Evolutionary conservation across 2,113 vertebrate species (phyloP).

Genomic region (Gavialis gangeticus): DNA sequence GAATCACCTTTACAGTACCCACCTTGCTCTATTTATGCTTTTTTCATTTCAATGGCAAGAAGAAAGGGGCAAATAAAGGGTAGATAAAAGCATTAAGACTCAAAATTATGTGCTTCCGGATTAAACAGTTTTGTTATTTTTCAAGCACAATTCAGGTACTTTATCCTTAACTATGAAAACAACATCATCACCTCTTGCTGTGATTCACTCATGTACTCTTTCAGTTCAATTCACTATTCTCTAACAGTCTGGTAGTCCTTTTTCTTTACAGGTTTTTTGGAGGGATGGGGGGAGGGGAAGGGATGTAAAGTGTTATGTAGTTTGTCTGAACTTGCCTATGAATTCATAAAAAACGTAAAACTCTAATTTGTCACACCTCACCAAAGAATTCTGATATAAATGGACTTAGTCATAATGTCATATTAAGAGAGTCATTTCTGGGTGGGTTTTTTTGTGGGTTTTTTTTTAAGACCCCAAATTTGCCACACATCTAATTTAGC

Average conservation of each 20-base stretch:
- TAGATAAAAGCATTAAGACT: background rate
- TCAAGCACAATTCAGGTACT: background rate
- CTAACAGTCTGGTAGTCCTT: background rate
- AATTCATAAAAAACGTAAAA: background rate
- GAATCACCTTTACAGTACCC: background rate
- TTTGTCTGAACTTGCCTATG: background rate
- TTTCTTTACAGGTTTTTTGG: background rate
- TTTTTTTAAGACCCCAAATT: background rate
- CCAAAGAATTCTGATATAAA: background rate
- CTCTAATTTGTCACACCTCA: background rate
- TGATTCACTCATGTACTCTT: background rate
- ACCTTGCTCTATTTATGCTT: background rate
- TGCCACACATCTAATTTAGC: background rate
- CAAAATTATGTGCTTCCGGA: fast-evolving
- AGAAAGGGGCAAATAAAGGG: background rate
- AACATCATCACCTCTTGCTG: background rate
- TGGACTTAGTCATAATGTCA: background rate
- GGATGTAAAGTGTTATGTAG: background rate
- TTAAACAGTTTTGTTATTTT: background rate
- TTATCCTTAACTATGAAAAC: slow-evolving; percentile 2
- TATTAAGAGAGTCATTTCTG: background rate
- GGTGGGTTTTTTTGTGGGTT: too few species aligned
- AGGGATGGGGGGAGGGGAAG: too few species aligned
- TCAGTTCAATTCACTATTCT: slow-evolving; percentile 2
- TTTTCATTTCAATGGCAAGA: background rate